These are phyloP conservation scores for Spatula versicolor DNA, from an alignment of 2,797 vertebrate species.

Conservation along the genomic window DNA sequence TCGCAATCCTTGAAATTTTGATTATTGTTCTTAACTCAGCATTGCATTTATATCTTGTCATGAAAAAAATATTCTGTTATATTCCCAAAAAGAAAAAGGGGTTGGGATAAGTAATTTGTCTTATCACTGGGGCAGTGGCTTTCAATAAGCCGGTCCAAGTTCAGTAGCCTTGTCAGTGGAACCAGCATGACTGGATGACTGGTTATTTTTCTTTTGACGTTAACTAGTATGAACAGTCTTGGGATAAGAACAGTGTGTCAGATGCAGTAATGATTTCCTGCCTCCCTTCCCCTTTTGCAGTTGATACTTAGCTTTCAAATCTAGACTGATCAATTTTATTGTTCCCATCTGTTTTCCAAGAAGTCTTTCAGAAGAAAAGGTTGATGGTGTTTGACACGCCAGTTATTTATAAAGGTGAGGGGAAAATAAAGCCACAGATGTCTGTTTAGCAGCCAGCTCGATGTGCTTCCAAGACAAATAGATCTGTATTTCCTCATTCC, in stretches of 20 bases:
- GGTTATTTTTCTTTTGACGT: not conserved
- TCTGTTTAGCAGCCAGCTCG: not conserved
- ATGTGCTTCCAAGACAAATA: slow-evolving; percentile 10
- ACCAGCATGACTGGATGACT: not conserved
- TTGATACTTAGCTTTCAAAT: not conserved
- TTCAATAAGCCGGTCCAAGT: not conserved
- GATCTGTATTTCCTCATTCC: not conserved
- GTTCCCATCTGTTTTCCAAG: slow-evolving; percentile 1
- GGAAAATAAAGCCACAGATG: slow-evolving; percentile 12
- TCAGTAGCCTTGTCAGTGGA: not conserved
- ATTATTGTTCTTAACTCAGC: not conserved
- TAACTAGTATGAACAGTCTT: not conserved
- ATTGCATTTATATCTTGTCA: not conserved
- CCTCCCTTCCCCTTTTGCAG: not conserved
- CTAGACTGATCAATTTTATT: not conserved
- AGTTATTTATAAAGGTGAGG: slow-evolving; percentile 1
- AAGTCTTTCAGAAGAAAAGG: not conserved
- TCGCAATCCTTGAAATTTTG: not conserved
- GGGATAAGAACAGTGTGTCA: not conserved
- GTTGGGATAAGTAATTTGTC: not conserved
- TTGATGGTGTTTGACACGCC: not conserved
- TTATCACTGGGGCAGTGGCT: not conserved
- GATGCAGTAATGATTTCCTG: not conserved
- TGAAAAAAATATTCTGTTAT: not conserved
- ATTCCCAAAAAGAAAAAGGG: not conserved